phyloP scores from a whole-genome alignment of 1,140 invertebrate genomes.

The Scaptomyza hsui region DNA sequence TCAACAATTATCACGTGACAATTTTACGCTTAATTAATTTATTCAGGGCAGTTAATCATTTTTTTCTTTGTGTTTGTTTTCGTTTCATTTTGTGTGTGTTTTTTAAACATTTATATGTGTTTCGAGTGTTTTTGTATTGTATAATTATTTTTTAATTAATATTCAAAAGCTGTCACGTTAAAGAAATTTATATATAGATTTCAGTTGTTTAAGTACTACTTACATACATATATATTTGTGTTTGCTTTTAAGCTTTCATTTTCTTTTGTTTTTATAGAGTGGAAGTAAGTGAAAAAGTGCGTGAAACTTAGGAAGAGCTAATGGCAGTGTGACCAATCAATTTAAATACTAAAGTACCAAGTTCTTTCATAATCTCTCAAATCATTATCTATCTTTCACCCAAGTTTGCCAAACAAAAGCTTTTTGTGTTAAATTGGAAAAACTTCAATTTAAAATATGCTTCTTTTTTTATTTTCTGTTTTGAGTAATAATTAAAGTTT shows the following conservation, averaged over 20 bases:
- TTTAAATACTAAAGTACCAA: not conserved
- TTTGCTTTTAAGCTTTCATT: not conserved
- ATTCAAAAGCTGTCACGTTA: slow-evolving; percentile 63
- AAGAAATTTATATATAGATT: slow-evolving; percentile 54
- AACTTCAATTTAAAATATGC: slow-evolving; percentile 1
- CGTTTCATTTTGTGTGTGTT: slow-evolving; percentile 36
- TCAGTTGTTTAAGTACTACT: slow-evolving; percentile 54
- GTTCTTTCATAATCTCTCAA: not conserved
- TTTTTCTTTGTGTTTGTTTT: slow-evolving; percentile 25
- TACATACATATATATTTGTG: slow-evolving; percentile 43
- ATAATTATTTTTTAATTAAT: slow-evolving; percentile 64
- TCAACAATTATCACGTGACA: slow-evolving; percentile 82
- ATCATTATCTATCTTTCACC: too few species aligned
- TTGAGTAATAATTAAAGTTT: not conserved
- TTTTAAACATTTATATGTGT: slow-evolving; percentile 79
- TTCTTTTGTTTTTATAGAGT: not conserved
- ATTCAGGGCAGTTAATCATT: slow-evolving; percentile 69
- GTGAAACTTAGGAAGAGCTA: not conserved
- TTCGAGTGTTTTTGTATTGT: slow-evolving; percentile 57
- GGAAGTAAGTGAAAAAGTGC: not conserved
- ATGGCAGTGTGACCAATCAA: slow-evolving; percentile 18
- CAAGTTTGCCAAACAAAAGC: not conserved
- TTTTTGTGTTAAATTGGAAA: slow-evolving; percentile 1
- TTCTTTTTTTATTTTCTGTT: not conserved
- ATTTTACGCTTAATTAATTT: slow-evolving; percentile 76